These are phyloP conservation scores for Perca schrenkii DNA, from an alignment of 2,113 vertebrate genomes.

Conservation along the genomic window DNA sequence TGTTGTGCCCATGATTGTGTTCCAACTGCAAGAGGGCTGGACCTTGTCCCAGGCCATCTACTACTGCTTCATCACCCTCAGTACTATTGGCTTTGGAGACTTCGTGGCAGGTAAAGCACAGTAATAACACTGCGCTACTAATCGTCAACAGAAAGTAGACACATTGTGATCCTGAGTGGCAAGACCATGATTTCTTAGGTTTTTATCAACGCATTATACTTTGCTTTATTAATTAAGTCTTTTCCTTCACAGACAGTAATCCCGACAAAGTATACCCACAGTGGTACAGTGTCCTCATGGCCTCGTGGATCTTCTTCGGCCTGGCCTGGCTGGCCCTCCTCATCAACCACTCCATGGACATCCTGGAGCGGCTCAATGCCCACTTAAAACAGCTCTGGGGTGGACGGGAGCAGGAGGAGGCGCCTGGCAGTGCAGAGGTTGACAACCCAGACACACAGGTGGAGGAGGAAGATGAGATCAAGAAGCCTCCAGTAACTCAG, in stretches of 20 bases:
- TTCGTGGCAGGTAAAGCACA: conserved; percentile 88
- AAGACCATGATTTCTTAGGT: background rate
- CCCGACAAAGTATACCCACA: conserved; percentile 86
- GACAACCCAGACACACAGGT: conserved; percentile 30
- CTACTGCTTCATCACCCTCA: conserved; percentile 94
- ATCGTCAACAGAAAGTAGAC: too few relatives aligned
- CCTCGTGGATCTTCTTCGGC: conserved; percentile 94
- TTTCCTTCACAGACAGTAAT: conserved; percentile 83
- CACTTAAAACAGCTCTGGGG: conserved; percentile 57
- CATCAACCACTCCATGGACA: conserved; percentile 89
- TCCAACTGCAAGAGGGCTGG: conserved; percentile 90
- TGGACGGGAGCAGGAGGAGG: background rate
- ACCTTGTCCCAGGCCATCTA: conserved; percentile 89
- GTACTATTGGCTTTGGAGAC: conserved; percentile 94
- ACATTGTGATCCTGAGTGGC: background rate
- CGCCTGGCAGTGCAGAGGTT: background rate
- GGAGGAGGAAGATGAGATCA: conserved; percentile 57
- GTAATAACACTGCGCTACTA: background rate
- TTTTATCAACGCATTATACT: background rate
- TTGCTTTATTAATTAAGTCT: background rate
- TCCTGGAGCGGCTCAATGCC: conserved; percentile 84
- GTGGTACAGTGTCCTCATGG: conserved; percentile 90
- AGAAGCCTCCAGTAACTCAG: conserved; percentile 39
- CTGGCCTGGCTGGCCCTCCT: conserved; percentile 93
- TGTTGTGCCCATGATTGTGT: conserved; percentile 88